Base-by-base conservation (phyloP, 2,113 vertebrate genomes). In the Saguinus midas region DNA sequence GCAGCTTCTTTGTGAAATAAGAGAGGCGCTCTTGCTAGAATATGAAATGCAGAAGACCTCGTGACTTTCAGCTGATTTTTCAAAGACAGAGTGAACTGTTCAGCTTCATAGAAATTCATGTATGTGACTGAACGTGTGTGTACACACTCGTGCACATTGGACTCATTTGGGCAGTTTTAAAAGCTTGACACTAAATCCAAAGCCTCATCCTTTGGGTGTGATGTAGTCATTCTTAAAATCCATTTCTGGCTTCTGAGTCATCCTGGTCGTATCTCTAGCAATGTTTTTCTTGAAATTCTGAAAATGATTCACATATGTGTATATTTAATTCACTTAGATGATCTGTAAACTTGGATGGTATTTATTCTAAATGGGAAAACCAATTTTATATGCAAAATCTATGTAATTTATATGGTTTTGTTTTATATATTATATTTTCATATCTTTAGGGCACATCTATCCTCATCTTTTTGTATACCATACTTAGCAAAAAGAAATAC, bases 331-430 rank as follows among this genome's bases (percentile, higher is more conserved):
- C 93, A 96, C 75, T 89, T 66, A 95, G 29, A 48, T 93, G 72
- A 95, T 91, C 87, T 97, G 82, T 89, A 94, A 95, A 82, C 78
- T 93, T 97, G 95, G 95, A 94, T 84, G 91, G 91, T 92, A 84
- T 98, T 97, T 92, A 97, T 96, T 95, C 97, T 97, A 98, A 90
- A 48, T 0, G 0, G 88, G 95, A 92, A 97, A 97, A 68, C 95
- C 35, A 98, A 75, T 90, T 97, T 97, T 98, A 97, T 96, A 96
- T 97, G 95, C 93, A 96, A 88, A 97, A 98, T 95, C 83, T 76
- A 97, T 98, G 93, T 97, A 98, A 98, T 96, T 98, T 98, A 96
- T 97, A 85, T 90, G 57, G 48, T 96, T 98, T 97, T 97, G 83
- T 80, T 97, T 98, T 97, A 97, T 97, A 95, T 95, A 88, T 95